These are phyloP conservation scores for Lerema accius DNA, from an alignment of 1,140 invertebrate genomes.

Conservation along the genomic window DNA sequence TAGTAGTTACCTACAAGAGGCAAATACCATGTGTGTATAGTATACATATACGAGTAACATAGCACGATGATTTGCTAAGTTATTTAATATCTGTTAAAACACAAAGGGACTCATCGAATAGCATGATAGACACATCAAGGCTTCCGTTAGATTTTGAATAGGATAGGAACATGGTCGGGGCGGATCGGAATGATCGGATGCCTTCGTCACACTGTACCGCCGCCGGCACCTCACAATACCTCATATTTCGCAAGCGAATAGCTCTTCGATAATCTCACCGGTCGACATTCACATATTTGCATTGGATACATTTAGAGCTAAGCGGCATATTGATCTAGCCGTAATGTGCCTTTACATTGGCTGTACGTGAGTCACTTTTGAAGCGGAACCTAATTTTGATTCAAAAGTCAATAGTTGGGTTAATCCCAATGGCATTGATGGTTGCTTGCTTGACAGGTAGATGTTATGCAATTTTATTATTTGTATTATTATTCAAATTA, in stretches of 20 bases:
- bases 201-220: slow-evolving; percentile 47
- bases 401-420: background rate
- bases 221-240: slow-evolving; percentile 48
- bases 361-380: slow-evolving; percentile 3
- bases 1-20: too few relatives aligned
- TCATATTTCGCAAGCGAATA: slow-evolving; percentile 52
- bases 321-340: slow-evolving; percentile 20
- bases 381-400: background rate
- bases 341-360: slow-evolving; percentile 4
- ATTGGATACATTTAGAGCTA: slow-evolving; percentile 26
- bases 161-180: slow-evolving; percentile 47
- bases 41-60: background rate
- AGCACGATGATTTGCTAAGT: slow-evolving; percentile 13
- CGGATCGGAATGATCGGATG: slow-evolving; percentile 48
- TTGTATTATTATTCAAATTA: too few relatives aligned
- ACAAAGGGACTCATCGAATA: slow-evolving; percentile 50
- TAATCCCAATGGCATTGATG: too few relatives aligned
- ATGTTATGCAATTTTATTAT: too few relatives aligned
- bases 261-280: slow-evolving; percentile 41
- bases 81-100: slow-evolving; percentile 34
- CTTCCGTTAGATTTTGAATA: slow-evolving; percentile 47
- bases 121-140: slow-evolving; percentile 63
- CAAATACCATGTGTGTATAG: background rate
- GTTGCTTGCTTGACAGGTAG: too few relatives aligned
- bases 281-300: slow-evolving; percentile 52